Conservation (phyloP, 2,113 vertebrate genomes). For the Gobiocypris rarus region DNA sequence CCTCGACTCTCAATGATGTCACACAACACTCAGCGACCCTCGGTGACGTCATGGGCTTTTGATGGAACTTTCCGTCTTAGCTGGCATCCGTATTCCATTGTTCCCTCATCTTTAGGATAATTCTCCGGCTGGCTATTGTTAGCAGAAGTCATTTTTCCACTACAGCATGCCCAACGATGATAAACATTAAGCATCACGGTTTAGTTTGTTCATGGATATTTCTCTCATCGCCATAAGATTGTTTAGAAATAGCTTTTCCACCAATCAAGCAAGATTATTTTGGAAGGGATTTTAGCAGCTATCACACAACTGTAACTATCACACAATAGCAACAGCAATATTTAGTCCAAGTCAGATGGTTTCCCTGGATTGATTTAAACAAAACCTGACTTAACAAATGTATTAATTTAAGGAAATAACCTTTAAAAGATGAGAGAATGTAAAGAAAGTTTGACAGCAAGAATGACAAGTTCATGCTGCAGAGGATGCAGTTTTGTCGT, state of each 20-base stretch:
- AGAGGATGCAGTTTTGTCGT: neutral
- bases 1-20: slow-evolving; percentile 63
- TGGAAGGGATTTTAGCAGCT: slow-evolving; percentile 30
- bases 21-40: slow-evolving; percentile 50
- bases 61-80: slow-evolving; percentile 48
- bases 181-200: slow-evolving; percentile 21
- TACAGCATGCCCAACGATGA: slow-evolving; percentile 22
- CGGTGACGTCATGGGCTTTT: slow-evolving; percentile 65
- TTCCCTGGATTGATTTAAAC: slow-evolving; percentile 17
- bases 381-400: slow-evolving; percentile 13
- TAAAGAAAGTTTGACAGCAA: neutral
- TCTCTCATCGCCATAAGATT: slow-evolving; percentile 41
- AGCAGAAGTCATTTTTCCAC: slow-evolving; percentile 24
- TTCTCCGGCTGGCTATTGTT: slow-evolving; percentile 32
- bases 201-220: slow-evolving; percentile 33
- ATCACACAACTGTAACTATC: slow-evolving; percentile 20
- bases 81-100: neutral
- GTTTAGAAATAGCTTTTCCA: slow-evolving; percentile 46
- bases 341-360: slow-evolving; percentile 22
- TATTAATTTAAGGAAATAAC: neutral
- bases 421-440: neutral
- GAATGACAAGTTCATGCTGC: neutral
- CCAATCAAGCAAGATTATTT: slow-evolving; percentile 41
- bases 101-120: slow-evolving; percentile 31
- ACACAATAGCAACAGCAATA: slow-evolving; percentile 36